Conservation (phyloP, 2,888 invertebrate species). For the Sipha maydis region DNA sequence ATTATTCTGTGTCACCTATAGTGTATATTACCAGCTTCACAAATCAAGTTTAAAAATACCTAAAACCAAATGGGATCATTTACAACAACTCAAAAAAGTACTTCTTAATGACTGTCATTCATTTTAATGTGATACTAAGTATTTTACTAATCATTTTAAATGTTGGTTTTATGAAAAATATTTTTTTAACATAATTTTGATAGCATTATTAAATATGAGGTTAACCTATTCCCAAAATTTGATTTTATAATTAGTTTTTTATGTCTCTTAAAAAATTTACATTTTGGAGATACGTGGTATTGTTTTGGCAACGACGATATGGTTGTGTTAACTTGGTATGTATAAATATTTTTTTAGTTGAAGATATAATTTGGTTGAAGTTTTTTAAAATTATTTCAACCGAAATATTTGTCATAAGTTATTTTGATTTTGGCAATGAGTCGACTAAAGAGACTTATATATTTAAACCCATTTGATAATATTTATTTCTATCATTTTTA, state of each 20-base stretch:
- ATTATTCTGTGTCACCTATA: background rate
- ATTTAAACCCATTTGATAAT: background rate
- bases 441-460: background rate
- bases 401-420: background rate
- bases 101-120: conserved; percentile 20
- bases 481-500: no score
- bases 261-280: conserved; percentile 8
- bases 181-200: conserved; percentile 2
- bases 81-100: conserved; percentile 14
- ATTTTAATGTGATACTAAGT: background rate
- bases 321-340: no score
- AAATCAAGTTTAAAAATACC: conserved; percentile 28
- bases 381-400: background rate
- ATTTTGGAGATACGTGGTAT: background rate
- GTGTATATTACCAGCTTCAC: conserved; percentile 7
- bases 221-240: conserved; percentile 14
- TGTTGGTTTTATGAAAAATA: conserved; percentile 24
- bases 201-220: conserved; percentile 6
- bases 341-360: no score
- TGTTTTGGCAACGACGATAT: no score
- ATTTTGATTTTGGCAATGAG: background rate
- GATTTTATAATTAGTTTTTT: conserved; percentile 23
- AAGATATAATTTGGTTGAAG: no score
- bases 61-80: background rate
- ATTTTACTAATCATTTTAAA: conserved; percentile 5